Base-by-base conservation (phyloP, 1,140 invertebrate genomes). In the Achroia grisella region DNA sequence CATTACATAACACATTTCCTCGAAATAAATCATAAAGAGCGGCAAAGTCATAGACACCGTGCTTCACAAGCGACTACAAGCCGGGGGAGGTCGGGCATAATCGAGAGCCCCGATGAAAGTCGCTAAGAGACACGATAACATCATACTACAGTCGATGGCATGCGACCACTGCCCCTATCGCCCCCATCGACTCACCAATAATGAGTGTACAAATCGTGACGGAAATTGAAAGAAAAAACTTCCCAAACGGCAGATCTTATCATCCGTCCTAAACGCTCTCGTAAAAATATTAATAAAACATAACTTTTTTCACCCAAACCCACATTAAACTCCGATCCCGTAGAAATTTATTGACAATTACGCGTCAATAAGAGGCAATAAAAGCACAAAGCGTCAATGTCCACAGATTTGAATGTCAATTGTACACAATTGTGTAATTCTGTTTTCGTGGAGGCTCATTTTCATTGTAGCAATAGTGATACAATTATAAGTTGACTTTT, bases 201-300 rank as follows among this genome's bases (percentile, higher is more conserved):
- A 85, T 82, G 75, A 82, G 68, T 56, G 56, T 74, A 85, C 81
- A 85, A 85, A 85, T 85, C 81, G 78, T 81, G 73, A 81, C 78
- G 81, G 77, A 85, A 81, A 84, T 82, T 75, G 76, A 82, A 82
- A 85, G 76, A 80, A 80, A 84, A 85, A 85, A 85, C 75, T 79
- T 80, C 74, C 80, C 74, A 71, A 72, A 51, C 68, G 64, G 47
- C 69, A 70, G 80, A 82, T 82, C 74, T 73, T 82, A 82, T 85
- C 78, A 66, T 41, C 42, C 59, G 44, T 71, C 62, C 74, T 85
- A 85, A 85, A 85, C 73, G 80, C 61, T 85, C 80, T 82, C 76
- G 78, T 85, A 85, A 85, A 82, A 85, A 85, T 85, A 85, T 85
- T 85, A 85, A 85, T 85, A 85, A 82, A 85, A 85, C 74, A 81